Evolutionary conservation across 2,888 invertebrate species (phyloP), one percentile per base, ranked within the genome.

Genomic region (Acleris sparsana): DNA sequence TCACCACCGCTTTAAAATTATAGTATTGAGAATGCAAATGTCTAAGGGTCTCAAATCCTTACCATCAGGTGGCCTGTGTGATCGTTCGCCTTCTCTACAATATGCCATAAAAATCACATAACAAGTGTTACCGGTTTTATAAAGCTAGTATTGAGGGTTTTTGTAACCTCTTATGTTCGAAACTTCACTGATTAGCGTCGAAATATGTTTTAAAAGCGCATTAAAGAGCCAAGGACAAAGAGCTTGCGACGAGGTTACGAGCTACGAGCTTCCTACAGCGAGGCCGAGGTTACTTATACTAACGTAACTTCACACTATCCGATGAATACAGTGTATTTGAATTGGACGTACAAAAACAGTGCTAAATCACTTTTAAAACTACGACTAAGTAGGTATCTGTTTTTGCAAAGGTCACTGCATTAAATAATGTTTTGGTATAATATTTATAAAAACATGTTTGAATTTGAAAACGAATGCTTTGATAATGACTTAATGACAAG

Each of bases 191-290:
- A 60, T 11, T 39, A 18, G 46, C 58, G 39, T 39, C 4, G 39
- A 39, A 63, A 55, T 53, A 64, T 61, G 71, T 77, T 75, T 75
- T 74, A 71, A 65, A 71, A 62, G 53, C 70, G 68, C 70, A 73
- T 70, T 71, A 69, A 75, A 63, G 73, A 63, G 73, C 75, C 74
- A 70, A 73, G 78, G 80, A 80, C 70, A 61, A n/a, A 56, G 56
- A 65, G 65, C 65, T 65, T 49, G 70, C 74, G 69, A 53, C 71
- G 71, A 71, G 71, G 73, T 76, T 71, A 75, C 74, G 72, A 77
- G 76, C 75, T 71, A 75, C 74, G 72, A 77, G 76, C 75, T 76
- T 79, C 73, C 73, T 73, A 74, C 76, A 79, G 75, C 80, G 84
- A 87, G 88, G 85, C 80, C 83, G 78, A 72, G 73, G 44, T 52